Evolutionary conservation across 2,113 vertebrate genomes (phyloP).

Genomic region (Malurus alboscapulatus): DNA sequence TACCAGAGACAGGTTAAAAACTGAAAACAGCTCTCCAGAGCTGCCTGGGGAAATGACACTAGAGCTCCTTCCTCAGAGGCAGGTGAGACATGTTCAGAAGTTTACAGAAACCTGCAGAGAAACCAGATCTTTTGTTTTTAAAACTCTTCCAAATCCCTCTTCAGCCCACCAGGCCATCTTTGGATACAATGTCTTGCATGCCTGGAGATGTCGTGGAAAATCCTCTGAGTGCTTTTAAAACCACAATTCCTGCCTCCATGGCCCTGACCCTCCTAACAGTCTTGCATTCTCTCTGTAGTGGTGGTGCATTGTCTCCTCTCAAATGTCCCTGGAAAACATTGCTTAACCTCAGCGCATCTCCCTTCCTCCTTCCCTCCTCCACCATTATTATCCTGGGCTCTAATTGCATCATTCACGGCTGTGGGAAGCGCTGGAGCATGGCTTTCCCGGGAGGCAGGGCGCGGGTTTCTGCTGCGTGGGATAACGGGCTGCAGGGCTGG

Average conservation of each 20-base stretch:
- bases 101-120: neutral
- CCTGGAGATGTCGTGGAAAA: neutral
- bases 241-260: neutral
- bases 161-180: neutral
- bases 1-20: neutral
- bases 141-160: neutral
- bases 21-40: neutral
- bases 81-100: neutral
- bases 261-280: neutral
- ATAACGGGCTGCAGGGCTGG: neutral
- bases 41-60: neutral
- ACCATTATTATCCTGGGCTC: fast-evolving
- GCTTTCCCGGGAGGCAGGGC: neutral
- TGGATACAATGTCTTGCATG: neutral
- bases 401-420: fast-evolving
- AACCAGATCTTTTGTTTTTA: neutral
- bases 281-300: neutral
- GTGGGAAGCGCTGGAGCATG: fast-evolving
- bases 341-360: neutral
- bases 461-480: fast-evolving
- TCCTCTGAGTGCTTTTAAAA: neutral
- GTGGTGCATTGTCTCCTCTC: neutral
- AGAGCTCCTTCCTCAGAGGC: neutral
- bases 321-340: neutral
- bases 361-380: neutral